Base-by-base conservation (phyloP, 2,113 vertebrate genomes). In the Meriones unguiculatus region DNA sequence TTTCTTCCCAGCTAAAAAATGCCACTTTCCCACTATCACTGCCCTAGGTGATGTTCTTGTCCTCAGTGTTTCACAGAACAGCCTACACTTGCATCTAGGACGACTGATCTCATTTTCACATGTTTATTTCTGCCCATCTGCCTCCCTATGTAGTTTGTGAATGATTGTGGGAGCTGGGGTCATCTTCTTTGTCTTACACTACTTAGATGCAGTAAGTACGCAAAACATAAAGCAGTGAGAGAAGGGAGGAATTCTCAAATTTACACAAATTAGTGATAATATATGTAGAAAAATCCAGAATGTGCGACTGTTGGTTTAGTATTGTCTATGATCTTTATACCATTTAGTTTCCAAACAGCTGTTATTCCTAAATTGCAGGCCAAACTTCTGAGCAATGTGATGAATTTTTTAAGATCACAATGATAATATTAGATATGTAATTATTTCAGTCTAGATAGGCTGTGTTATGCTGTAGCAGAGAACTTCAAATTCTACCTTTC, bases 301-400 rank as follows among this genome's bases (percentile, higher is more conserved):
- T 52, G 75, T 90, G n/a, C 52, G 64, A 85, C 38, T 77, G 17
- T 0, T 54, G 17, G 2, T 72, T 35, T 73, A 89, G 32, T 54
- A 67, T 85, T 94, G 35, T 80, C 89, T 35, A 92, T 11, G 92
- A 90, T 94, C 67, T 78, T 80, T 67, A 92, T 70, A 46, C 87
- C 90, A 64, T 25, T 90, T 76, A 70, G n/a, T 72, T 78, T 95
- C 59, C 8, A 93, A 95, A 18, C 52, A 90, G 24, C 57, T 90
- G 50, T 65, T 85, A 90, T 96, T 92, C 95, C n/a, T 38, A 92
- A 96, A 96, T 77, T 73, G 1, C 5, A 77, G 57, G n/a, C 54
- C 92, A 86, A 70, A 81, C 65, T 92, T 93, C 54, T 76, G 57
- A 95, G 70, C 57, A 30, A 85, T 94, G 72, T 89, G 64, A 64